Evolutionary conservation across 30 jellyfish, hydroid and myxozoan genomes (phyloP).

Genomic region (Aurelia coerulea): DNA sequence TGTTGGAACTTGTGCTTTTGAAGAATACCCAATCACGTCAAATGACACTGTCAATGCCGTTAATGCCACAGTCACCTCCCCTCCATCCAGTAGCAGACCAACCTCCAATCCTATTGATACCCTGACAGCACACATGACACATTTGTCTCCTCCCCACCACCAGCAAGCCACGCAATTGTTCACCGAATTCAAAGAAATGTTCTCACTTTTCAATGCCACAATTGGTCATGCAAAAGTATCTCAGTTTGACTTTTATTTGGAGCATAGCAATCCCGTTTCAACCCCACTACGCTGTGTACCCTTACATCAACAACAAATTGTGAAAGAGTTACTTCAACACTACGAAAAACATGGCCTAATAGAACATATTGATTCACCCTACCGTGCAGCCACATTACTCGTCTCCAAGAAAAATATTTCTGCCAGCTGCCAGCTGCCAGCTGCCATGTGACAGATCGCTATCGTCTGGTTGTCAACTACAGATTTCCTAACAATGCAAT

Average conservation of each 20-base stretch:
- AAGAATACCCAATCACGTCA: not conserved
- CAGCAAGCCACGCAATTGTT: constrained; percentile 17
- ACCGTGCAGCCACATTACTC: constrained; percentile 44
- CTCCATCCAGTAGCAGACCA: not conserved
- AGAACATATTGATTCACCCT: constrained; percentile 19
- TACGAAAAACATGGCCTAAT: constrained; percentile 36
- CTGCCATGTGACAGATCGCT: constrained; percentile 35
- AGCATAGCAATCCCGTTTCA: constrained; percentile 9
- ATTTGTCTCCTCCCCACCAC: constrained; percentile 12
- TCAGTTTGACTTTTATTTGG: not conserved
- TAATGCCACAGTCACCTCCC: not conserved
- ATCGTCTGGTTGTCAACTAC: constrained; percentile 37
- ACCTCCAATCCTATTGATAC: constrained; percentile 3
- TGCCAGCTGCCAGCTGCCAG: constrained; percentile 35
- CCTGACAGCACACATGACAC: constrained; percentile 2
- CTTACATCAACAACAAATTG: constrained; percentile 14
- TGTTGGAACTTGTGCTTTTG: constrained; percentile 19
- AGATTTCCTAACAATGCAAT: constrained; percentile 34
- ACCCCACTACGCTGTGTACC: constrained; percentile 36
- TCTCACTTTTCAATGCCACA: constrained; percentile 6
- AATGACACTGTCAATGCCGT: constrained; percentile 21
- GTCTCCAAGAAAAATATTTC: constrained; percentile 35
- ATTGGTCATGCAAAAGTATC: constrained; percentile 19
- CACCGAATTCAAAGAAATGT: constrained; percentile 11
- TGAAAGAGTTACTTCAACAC: constrained; percentile 15